Base-by-base conservation (phyloP, 2,888 invertebrate genomes). In the Sinopyrophorus schimmeli region DNA sequence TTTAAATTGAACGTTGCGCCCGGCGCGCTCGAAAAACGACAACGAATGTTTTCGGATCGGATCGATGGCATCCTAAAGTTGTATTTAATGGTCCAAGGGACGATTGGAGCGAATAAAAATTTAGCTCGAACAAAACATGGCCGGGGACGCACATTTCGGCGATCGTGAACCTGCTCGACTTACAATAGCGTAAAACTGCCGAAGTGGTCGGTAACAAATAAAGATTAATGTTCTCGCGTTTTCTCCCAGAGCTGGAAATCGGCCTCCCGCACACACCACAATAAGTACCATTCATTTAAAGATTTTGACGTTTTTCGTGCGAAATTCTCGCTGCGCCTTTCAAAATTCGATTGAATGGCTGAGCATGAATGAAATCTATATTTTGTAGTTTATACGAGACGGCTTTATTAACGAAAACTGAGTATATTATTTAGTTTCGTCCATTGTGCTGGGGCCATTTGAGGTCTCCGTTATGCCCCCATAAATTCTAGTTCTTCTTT, bases 141-240 rank as follows among this genome's bases (percentile, higher is more conserved):
- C n/a, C n/a, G n/a, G n/a, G n/a, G n/a, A n/a, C n/a, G n/a, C n/a
- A n/a, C n/a, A n/a, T n/a, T 38, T 32, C 11, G 30, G 31, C 21
- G 15, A 47, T 39, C 32, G 43, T 62, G 60, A 65, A 65, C 60
- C 58, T 61, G 57, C 59, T 57, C 55, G 62, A 43, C 54, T 54
- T 61, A 67, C 67, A 68, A 68, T 68, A 63, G 64, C 59, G 63
- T 66, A 68, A n/a, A 70, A 68, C 65, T 69, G 63, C 68, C 69
- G 66, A 71, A 72, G 71, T 70, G 70, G 71, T 60, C 63, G 72
- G 67, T 67, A 72, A 72, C 72, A 72, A 72, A 72, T 72, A 70
- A 72, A 72, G 72, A 72, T 72, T 71, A 71, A 72, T 71, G 70
- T 65, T 60, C 49, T 58, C 56, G 62, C 62, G 62, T 55, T 63